Base-by-base conservation (phyloP, 2,888 invertebrate species). In the Cheilosia grossa region DNA sequence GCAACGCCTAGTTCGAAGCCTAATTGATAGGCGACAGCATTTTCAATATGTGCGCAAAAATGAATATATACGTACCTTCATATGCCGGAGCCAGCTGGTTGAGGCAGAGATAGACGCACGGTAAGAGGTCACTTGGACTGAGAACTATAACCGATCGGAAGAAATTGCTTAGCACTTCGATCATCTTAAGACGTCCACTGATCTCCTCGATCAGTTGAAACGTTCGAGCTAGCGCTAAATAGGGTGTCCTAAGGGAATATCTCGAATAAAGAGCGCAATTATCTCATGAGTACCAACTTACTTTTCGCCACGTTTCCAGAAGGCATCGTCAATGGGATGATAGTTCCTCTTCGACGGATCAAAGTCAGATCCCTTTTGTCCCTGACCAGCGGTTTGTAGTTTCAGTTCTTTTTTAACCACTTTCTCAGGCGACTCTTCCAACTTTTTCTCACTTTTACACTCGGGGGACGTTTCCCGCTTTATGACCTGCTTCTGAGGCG, bases 81-180 rank as follows among this genome's bases (percentile, higher is more conserved):
- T 98, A 99, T 0, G 98, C 97, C 0, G 99, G 99, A 0, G 98
- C 99, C 54, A 99, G 93, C 91, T 97, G 96, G 92, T 99, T 99
- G n/a, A 99, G 93, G 89, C 98, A 98, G 87, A 99, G 92, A 92
- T 99, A 99, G 19, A 99, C 94, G 88, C 97, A 97, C 0, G 97
- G 95, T 72, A 98, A 90, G 80, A 99, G 93, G 92, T 99, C 99
- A n/a, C 96, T 94, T 0, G 98, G 98, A 19, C 96, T 97, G 53
- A 98, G 92, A 4, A 95, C 94, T 30, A 98, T 96, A 15, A 99
- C 98, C 0, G 99, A 99, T 19, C 97, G 94, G 86, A 98, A 96
- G 91, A 96, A 99, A 92, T 99, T 99, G 89, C 96, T 94, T 54
- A 99, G 92, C 63, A 97, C 97, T 90, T 98, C 98, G 3, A 98